Evolutionary conservation across 2,113 vertebrate species (phyloP).

Genomic region (Sphaerodactylus townsendi): DNA sequence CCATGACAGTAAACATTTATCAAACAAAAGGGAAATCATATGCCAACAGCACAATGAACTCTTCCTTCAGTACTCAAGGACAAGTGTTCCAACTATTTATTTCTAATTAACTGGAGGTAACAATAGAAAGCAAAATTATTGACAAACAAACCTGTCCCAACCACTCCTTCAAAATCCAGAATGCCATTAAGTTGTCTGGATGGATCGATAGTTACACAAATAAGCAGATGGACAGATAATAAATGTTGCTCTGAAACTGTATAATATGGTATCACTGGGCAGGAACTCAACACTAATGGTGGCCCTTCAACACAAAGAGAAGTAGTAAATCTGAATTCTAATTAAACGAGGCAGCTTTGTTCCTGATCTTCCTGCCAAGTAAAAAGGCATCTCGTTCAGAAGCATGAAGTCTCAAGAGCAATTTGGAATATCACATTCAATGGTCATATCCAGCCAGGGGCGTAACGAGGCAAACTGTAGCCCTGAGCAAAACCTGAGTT

Average conservation of each 20-base stretch:
- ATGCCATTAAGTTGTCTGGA: slow-evolving; percentile 38
- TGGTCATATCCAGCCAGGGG: background rate
- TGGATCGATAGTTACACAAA: slow-evolving; percentile 31
- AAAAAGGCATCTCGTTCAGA: slow-evolving; percentile 47
- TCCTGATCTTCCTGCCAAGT: slow-evolving; percentile 34
- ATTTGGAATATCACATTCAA: background rate
- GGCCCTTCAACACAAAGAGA: slow-evolving; percentile 40
- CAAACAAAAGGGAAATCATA: slow-evolving; percentile 64
- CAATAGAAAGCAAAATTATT: slow-evolving; percentile 9
- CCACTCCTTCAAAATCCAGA: slow-evolving; percentile 36
- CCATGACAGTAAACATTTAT: slow-evolving; percentile 71
- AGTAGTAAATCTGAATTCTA: slow-evolving; percentile 39
- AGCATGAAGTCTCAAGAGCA: slow-evolving; percentile 33
- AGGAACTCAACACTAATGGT: slow-evolving; percentile 14
- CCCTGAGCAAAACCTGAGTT: no score
- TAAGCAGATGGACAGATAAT: slow-evolving; percentile 54
- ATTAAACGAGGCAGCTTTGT: slow-evolving; percentile 18
- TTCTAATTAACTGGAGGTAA: slow-evolving; percentile 61
- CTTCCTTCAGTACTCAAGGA: slow-evolving; percentile 45
- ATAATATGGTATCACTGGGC: slow-evolving; percentile 17
- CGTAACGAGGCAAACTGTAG: no score
- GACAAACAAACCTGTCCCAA: slow-evolving; percentile 31
- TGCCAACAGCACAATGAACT: slow-evolving; percentile 50
- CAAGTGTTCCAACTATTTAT: slow-evolving; percentile 27
- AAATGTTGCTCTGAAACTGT: slow-evolving; percentile 37